Percentiles rank a stretch among this genome's conserved stretches.
These are phyloP conservation scores for Porites rus DNA, from an alignment of 92 coral and sea anemone genomes.

Conservation along the genomic window DNA sequence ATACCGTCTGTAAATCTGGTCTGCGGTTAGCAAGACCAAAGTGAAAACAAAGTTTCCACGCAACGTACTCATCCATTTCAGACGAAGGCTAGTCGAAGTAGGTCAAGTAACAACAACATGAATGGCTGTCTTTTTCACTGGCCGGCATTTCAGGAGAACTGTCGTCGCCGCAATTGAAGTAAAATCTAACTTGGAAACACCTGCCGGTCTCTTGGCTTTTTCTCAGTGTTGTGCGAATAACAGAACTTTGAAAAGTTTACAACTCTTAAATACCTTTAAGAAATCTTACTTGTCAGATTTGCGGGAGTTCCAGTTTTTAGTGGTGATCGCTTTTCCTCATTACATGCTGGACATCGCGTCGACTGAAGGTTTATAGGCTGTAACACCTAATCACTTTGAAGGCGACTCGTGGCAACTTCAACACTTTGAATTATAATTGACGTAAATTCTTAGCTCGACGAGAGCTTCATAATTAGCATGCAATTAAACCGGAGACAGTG, in stretches of 20 bases:
- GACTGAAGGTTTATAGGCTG: neutral
- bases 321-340: neutral
- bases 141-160: neutral
- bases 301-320: neutral
- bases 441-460: constrained; percentile 3
- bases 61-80: no score
- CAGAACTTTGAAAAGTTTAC: neutral
- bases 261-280: neutral
- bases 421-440: constrained; percentile 18
- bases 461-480: constrained; percentile 42
- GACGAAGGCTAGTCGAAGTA: no score
- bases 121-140: no score
- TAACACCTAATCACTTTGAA: neutral
- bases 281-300: constrained; percentile 9
- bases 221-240: neutral
- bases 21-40: neutral
- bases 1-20: neutral
- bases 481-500: constrained; percentile 45
- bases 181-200: neutral
- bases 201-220: neutral
- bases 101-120: no score
- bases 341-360: neutral
- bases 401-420: constrained; percentile 1
- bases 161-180: neutral
- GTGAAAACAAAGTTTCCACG: no score